These are phyloP conservation scores for Lepilemur ruficaudatus DNA, from an alignment of 2,797 vertebrate genomes.

Conservation along the genomic window DNA sequence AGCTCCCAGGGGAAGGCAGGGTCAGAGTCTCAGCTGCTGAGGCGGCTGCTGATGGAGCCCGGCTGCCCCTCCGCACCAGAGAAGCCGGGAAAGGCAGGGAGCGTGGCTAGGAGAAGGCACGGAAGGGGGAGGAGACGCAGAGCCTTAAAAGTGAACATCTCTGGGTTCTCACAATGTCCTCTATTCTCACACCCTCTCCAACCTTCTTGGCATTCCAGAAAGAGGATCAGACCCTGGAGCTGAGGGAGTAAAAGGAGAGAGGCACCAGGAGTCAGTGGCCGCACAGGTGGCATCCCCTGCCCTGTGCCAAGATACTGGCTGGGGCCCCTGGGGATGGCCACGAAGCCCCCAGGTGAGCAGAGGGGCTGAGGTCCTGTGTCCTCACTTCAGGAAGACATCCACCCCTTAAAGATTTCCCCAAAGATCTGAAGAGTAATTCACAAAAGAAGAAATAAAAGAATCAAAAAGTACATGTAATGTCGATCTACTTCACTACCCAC, in stretches of 20 bases:
- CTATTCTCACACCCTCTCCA: not conserved
- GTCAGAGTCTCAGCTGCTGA: not conserved
- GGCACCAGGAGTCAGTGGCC: no score
- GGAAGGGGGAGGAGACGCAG: not conserved
- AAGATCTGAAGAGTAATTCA: not conserved
- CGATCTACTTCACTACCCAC: not conserved
- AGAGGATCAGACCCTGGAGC: not conserved
- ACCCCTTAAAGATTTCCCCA: not conserved
- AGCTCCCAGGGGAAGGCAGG: not conserved
- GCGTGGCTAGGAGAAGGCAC: not conserved
- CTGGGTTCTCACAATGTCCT: not conserved
- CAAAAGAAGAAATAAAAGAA: not conserved
- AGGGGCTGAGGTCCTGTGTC: not conserved
- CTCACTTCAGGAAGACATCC: not conserved
- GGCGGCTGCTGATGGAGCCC: not conserved
- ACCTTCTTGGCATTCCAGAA: not conserved
- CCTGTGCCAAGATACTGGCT: not conserved
- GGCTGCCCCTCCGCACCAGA: not conserved
- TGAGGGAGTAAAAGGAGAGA: not conserved
- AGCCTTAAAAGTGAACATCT: not conserved
- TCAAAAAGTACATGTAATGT: not conserved
- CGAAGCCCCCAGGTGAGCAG: not conserved
- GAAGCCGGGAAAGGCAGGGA: not conserved
- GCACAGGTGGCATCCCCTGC: not conserved
- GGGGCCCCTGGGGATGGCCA: not conserved